Conservation (phyloP, 2,797 vertebrate genomes). For the Sebastes baramenuke region DNA sequence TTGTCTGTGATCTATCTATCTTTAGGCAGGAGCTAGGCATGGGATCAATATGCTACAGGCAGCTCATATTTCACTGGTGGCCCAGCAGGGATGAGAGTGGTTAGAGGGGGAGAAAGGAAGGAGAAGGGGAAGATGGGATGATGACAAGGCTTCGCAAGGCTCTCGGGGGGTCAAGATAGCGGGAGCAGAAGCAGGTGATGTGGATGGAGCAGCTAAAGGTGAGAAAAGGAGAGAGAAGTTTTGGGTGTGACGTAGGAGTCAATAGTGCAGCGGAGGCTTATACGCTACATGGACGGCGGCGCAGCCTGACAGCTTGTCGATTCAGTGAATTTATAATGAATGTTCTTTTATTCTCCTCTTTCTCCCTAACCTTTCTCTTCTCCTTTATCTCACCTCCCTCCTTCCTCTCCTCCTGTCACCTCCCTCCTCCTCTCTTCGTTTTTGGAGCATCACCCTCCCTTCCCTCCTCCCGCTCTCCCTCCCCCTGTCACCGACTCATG, state of each 20-base stretch:
- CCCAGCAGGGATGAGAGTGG: slow-evolving; percentile 42
- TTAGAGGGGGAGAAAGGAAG: not conserved
- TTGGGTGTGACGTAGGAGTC: slow-evolving; percentile 54
- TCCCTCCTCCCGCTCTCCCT: not conserved
- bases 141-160: slow-evolving; percentile 49
- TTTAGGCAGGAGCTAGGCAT: slow-evolving; percentile 60
- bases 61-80: slow-evolving; percentile 71
- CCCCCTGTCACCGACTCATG: slow-evolving; percentile 64
- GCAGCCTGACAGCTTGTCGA: slow-evolving; percentile 77
- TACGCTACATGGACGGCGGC: slow-evolving; percentile 45
- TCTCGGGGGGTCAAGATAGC: slow-evolving; percentile 26
- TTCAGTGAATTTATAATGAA: slow-evolving; percentile 79
- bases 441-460: slow-evolving; percentile 29
- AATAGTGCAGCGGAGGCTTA: slow-evolving; percentile 51
- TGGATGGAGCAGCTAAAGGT: slow-evolving; percentile 36
- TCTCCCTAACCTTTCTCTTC: slow-evolving; percentile 65
- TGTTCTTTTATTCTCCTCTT: slow-evolving; percentile 71
- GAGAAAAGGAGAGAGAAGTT: slow-evolving; percentile 41
- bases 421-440: slow-evolving; percentile 19
- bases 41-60: slow-evolving; percentile 73
- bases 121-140: slow-evolving; percentile 45
- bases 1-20: slow-evolving; percentile 70
- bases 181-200: slow-evolving; percentile 39
- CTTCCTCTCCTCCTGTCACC: slow-evolving; percentile 40
- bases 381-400: slow-evolving; percentile 36